Evolutionary conservation across 2,797 vertebrate species (phyloP).

Genomic region (Amblyraja radiata): DNA sequence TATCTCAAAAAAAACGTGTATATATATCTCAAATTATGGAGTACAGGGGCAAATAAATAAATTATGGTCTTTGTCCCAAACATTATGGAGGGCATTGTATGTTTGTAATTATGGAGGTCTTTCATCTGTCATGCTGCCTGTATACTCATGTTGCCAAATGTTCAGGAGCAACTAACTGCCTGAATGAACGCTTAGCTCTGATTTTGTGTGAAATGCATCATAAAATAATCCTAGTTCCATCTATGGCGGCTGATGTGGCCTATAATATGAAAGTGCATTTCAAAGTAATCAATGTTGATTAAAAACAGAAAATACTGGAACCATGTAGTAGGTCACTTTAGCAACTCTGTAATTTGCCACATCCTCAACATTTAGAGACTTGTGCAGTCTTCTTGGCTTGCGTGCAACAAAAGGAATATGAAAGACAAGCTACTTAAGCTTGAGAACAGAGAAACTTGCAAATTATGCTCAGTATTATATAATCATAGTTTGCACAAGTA

Average conservation of each 20-base stretch:
- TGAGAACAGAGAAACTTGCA: background rate
- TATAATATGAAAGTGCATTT: background rate
- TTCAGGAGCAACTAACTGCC: background rate
- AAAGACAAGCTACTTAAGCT: background rate
- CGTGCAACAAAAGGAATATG: background rate
- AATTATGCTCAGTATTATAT: slow-evolving; percentile 30
- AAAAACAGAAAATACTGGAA: background rate
- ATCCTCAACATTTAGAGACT: background rate
- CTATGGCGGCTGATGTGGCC: background rate
- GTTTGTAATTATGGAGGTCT: background rate
- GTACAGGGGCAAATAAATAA: too few relatives aligned
- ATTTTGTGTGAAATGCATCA: background rate
- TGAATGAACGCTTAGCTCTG: background rate
- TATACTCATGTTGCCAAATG: slow-evolving; percentile 2
- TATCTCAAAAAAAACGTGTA: too few relatives aligned
- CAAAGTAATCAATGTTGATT: background rate
- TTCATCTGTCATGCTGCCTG: background rate
- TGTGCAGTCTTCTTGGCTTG: background rate
- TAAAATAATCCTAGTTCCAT: background rate
- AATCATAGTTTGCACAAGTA: slow-evolving; percentile 31
- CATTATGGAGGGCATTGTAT: too few relatives aligned
- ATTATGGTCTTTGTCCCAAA: too few relatives aligned
- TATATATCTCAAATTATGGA: too few relatives aligned
- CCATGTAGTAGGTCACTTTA: background rate
- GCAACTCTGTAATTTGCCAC: background rate